Conservation (phyloP, 2,888 invertebrate species). For the Camponotus fellah region DNA sequence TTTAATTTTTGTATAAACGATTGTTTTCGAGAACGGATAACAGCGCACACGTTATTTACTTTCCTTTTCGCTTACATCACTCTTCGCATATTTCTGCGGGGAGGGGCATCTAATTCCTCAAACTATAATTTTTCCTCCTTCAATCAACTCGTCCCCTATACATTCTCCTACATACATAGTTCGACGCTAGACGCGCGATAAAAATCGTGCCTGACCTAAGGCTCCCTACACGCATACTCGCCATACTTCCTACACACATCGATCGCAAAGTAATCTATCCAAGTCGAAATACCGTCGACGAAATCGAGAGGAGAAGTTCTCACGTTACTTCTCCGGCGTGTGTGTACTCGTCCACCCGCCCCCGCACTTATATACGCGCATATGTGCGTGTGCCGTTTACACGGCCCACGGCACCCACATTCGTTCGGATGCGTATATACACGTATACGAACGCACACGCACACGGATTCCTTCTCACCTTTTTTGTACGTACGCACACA, state of each 20-base stretch:
- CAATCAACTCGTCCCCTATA: conserved; percentile 3
- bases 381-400: conserved; percentile 47
- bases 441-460: too few species aligned
- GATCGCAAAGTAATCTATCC: conserved; percentile 49
- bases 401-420: conserved; percentile 25
- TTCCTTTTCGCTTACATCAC: conserved; percentile 30
- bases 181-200: background rate
- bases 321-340: conserved; percentile 38
- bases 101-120: conserved; percentile 15
- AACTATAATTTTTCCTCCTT: background rate
- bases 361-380: conserved; percentile 52
- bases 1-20: background rate
- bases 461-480: background rate
- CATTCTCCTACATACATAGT: background rate
- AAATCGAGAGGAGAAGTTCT: conserved; percentile 51
- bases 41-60: background rate
- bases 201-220: conserved; percentile 36
- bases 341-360: conserved; percentile 46
- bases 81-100: background rate
- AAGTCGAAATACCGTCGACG: conserved; percentile 51
- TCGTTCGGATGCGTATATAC: background rate
- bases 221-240: conserved; percentile 35
- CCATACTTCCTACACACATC: conserved; percentile 44
- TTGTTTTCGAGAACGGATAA: background rate
- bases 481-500: background rate